Evolutionary conservation across 2,797 vertebrate species (phyloP), one percentile per base, ranked within the genome.

Genomic region (Anguilla anguilla): DNA sequence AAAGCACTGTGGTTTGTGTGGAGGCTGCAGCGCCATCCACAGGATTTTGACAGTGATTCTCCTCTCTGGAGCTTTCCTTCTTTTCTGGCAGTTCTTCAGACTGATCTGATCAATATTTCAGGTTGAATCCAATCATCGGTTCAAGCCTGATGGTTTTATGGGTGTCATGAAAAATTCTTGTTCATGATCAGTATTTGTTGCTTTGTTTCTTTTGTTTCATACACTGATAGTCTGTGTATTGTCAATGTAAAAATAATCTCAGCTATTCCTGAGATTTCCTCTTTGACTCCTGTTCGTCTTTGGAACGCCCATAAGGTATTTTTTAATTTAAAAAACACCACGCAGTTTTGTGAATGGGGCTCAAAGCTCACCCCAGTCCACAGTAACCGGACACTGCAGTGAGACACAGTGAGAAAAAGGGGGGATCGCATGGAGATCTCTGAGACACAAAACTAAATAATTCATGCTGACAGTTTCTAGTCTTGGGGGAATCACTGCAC

Each of bases 381-480:
- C 15, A 22, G 19, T 28, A 49, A 17, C 9, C 74, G 4, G 6
- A 35, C 35, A 17, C 74, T 35, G 31, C 74, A 39, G 35, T 1
- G 43, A 7, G 19, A 19, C 43, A 10, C 35, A 15, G 46, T 28
- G 69, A n/a, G 15, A n/a, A n/a, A 39, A 46, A n/a, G 61, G 6
- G 61, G 22, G 55, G 15, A 15, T 57, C 25, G 25, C n/a, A 11
- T n/a, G 61, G 61, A 35, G n/a, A 11, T 79, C 19, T 43, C 7
- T 10, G 19, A 2, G 46, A 81, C 77, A 49, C 77, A 6, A 0
- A 43, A n/a, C 61, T 87, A 7, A 87, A 84, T 84, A 53, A 87
- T 87, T 87, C 64, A 87, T 84, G 81, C 43, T 72, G 81, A 74
- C 49, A 87, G 64, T 64, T 49, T 39, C 9, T 17, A 46, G 46